Evolutionary conservation across 1,140 invertebrate genomes (phyloP), one percentile per base, ranked within the genome.

Genomic region (Spodoptera frugiperda): DNA sequence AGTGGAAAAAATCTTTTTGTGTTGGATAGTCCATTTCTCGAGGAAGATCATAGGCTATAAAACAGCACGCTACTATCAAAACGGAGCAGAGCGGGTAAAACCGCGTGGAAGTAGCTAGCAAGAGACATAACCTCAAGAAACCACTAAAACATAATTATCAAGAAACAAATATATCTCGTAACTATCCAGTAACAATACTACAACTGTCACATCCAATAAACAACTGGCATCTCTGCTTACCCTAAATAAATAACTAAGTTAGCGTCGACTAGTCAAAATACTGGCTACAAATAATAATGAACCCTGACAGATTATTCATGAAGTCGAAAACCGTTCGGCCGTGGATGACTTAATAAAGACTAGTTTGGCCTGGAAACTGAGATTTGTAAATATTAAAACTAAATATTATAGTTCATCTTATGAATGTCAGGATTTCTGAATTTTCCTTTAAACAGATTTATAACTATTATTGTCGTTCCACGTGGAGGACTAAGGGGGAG

Each of bases 221-320:
- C 30, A 17, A 44, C 25, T 33, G 39, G 15, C 19, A 55, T 19
- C 14, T 14, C 54, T 61, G 30, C 57, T 61, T 9, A 8, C 30
- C 33, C 57, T 61, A 61, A 61, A 61, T 61, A 61, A 61, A 61
- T 61, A 61, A 61, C 57, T 44, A 61, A 44, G 57, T 61, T 61
- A 17, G 30, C n/a, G n/a, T 39, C 15, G n/a, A 44, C 33, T 15
- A 59, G 55, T 59, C 55, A 59, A 59, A 59, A 33, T 25, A 44
- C 33, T 6, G 6, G 1, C 5, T 21, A 57, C 61, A 14, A 65
- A 48, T 17, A 48, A 25, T 65, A 65, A 65, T 65, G 44, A 21
- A 65, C 10, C 21, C 44, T 65, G 61, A 65, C 61, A 17, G 44
- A 49, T 49, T 65, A 65, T 65, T 65, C 44, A 65, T 65, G 61